These are phyloP conservation scores for Melanotaenia pygmaea DNA, from an alignment of 2,797 vertebrate species.

Conservation along the genomic window DNA sequence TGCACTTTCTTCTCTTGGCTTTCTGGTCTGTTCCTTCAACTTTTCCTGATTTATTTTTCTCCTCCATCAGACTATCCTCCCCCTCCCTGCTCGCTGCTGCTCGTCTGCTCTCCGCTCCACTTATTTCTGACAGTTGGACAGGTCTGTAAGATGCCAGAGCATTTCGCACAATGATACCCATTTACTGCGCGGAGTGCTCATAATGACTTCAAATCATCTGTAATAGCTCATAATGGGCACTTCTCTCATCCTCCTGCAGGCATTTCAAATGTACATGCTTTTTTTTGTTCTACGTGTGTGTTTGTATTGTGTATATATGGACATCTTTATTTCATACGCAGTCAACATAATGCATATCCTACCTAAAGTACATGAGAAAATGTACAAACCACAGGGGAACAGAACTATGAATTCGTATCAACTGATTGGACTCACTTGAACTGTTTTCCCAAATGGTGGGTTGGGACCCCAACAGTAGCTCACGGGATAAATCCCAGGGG, in stretches of 20 bases:
- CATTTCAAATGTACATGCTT: constrained; percentile 36
- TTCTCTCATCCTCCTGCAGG: constrained; percentile 44
- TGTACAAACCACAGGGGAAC: not conserved
- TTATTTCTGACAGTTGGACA: constrained; percentile 72
- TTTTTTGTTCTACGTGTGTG: not conserved
- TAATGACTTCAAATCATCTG: constrained; percentile 72
- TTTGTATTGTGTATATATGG: not conserved
- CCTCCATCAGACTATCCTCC: not conserved
- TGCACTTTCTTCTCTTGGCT: constrained; percentile 18
- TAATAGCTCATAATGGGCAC: constrained; percentile 71
- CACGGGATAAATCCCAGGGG: not conserved
- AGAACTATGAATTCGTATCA: not conserved
- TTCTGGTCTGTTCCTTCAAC: not conserved
- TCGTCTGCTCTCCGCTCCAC: constrained; percentile 32
- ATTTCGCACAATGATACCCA: constrained; percentile 63
- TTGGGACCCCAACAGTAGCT: not conserved
- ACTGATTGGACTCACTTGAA: too few species aligned
- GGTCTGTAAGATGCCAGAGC: constrained; percentile 62
- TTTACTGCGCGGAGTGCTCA: constrained; percentile 62
- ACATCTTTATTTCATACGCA: constrained; percentile 4
- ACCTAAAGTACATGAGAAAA: not conserved
- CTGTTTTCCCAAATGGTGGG: not conserved
- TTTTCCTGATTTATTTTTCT: constrained; percentile 1
- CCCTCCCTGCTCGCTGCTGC: constrained; percentile 1
- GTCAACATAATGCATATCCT: not conserved